Evolutionary conservation across 2,113 vertebrate species (phyloP).

Genomic region (Cynopterus brachyotis): DNA sequence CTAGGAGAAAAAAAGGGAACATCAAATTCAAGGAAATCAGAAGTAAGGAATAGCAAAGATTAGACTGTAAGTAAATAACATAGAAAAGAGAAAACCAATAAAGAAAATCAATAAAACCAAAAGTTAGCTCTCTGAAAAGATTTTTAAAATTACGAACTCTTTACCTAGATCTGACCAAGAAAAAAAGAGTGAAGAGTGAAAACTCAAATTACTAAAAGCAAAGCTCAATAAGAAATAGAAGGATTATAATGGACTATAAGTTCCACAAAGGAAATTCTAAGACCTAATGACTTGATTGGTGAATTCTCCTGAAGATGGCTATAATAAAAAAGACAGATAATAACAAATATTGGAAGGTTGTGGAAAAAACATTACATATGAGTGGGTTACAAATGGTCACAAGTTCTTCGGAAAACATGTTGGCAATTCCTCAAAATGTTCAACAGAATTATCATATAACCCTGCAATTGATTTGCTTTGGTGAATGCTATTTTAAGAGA

Average conservation of each 20-base stretch:
- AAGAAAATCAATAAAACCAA: neutral
- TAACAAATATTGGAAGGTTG: neutral
- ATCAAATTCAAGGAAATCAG: neutral
- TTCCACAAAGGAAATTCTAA: neutral
- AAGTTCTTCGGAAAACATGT: neutral
- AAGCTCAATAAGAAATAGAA: neutral
- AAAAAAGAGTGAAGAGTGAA: neutral
- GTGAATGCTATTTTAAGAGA: neutral
- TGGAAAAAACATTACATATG: neutral
- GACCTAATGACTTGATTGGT: neutral
- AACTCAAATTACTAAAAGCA: neutral
- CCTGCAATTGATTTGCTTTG: neutral
- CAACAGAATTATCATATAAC: neutral
- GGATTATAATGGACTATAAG: neutral
- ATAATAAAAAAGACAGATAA: neutral
- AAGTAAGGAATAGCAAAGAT: neutral
- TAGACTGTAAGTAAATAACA: neutral
- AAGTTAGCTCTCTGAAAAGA: neutral
- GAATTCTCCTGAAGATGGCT: neutral
- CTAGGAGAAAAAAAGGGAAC: neutral
- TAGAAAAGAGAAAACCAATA: neutral
- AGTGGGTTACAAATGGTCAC: neutral
- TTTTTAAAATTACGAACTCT: neutral
- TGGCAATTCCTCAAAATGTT: neutral
- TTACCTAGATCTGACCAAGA: neutral